Percentiles rank a stretch among this genome's conserved stretches.
phyloP scores from a whole-genome alignment of 2,888 invertebrate genomes.

The Luperina testacea region DNA sequence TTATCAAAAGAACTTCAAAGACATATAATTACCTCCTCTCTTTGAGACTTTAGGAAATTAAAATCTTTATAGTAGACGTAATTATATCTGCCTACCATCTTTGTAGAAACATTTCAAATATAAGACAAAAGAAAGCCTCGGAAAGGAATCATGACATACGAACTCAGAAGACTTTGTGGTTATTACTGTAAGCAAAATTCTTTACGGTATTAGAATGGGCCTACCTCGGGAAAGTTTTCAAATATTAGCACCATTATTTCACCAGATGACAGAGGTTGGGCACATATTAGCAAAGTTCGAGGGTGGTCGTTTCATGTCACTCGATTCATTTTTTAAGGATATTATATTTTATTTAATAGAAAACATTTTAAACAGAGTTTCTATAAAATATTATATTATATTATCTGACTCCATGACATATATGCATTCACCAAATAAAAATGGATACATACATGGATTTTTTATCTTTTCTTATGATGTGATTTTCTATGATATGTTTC shows the following conservation, averaged over 20 bases:
- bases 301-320: constrained; percentile 80
- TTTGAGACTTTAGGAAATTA: constrained; percentile 44
- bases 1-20: constrained; percentile 53
- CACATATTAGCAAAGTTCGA: constrained; percentile 89
- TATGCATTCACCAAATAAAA: background rate
- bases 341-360: constrained; percentile 62
- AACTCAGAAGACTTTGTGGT: constrained; percentile 78
- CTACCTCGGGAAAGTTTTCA: constrained; percentile 86
- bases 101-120: constrained; percentile 34
- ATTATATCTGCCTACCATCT: constrained; percentile 38
- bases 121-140: constrained; percentile 48
- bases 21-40: constrained; percentile 52
- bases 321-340: constrained; percentile 81
- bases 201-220: constrained; percentile 84
- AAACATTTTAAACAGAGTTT: constrained; percentile 34
- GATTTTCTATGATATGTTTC: constrained; percentile 1
- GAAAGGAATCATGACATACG: constrained; percentile 73
- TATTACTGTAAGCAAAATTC: constrained; percentile 85
- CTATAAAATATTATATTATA: background rate
- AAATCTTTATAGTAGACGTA: constrained; percentile 46
- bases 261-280: constrained; percentile 89
- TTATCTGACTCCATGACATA: no score
- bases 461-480: background rate
- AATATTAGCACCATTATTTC: constrained; percentile 90
- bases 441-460: no score